Conservation (phyloP, 2,888 invertebrate genomes). For the Caenorhabditis wallacei region DNA sequence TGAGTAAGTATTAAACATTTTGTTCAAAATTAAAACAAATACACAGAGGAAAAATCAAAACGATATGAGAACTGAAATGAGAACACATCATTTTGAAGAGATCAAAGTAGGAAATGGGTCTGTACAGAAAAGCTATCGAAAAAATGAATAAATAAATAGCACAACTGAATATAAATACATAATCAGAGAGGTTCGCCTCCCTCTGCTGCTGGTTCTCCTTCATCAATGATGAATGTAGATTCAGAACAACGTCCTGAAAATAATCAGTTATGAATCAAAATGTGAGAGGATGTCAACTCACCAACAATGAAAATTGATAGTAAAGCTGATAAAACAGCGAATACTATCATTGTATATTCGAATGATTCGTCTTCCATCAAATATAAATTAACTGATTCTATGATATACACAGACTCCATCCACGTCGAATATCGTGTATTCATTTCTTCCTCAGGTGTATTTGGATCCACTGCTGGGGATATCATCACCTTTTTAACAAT, state of each 20-base stretch:
- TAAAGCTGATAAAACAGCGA: constrained; percentile 54
- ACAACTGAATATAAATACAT: constrained; percentile 26
- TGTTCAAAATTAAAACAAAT: constrained; percentile 13
- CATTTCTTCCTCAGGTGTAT: constrained; percentile 46
- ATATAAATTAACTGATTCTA: constrained; percentile 73
- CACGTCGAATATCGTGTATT: constrained; percentile 77
- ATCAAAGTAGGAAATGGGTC: constrained; percentile 7
- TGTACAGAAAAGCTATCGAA: background rate
- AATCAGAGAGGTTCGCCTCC: constrained; percentile 73
- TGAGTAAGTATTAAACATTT: background rate
- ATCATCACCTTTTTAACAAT: constrained; percentile 58
- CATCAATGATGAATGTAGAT: constrained; percentile 73
- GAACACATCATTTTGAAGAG: constrained; percentile 5
- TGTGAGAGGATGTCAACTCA: constrained; percentile 9
- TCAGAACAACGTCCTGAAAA: constrained; percentile 67
- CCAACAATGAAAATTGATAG: constrained; percentile 66
- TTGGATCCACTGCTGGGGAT: constrained; percentile 79
- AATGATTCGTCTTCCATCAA: constrained; percentile 69
- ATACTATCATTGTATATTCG: constrained; percentile 52
- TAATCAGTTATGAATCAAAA: background rate
- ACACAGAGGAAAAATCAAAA: constrained; percentile 30
- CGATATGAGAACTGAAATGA: constrained; percentile 43
- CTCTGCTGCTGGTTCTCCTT: constrained; percentile 72
- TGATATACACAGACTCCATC: constrained; percentile 77
- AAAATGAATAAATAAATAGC: background rate